Conservation (phyloP, 2,113 vertebrate species). For the Ophiodon elongatus region DNA sequence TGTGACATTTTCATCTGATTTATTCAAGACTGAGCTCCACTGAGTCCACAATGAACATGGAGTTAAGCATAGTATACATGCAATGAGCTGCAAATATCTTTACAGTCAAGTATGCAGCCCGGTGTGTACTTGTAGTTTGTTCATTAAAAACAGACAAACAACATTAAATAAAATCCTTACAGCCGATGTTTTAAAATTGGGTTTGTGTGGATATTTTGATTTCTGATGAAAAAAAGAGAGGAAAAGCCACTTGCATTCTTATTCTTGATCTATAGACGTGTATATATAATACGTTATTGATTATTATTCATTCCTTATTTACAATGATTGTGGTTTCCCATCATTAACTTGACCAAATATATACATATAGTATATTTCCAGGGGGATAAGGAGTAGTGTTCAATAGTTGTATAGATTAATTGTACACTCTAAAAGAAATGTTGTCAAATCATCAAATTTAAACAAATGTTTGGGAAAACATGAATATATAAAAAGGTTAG, state of each 20-base stretch:
- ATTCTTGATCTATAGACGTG: neutral
- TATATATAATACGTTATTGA: neutral
- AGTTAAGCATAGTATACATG: neutral
- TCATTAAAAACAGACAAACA: too few relatives aligned
- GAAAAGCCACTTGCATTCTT: too few relatives aligned
- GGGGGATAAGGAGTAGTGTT: neutral
- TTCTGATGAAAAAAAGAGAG: too few relatives aligned
- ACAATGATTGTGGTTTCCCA: neutral
- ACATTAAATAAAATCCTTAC: too few relatives aligned
- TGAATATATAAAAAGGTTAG: neutral
- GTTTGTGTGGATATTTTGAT: too few relatives aligned
- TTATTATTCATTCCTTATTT: neutral
- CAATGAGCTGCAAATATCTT: neutral
- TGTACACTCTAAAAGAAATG: neutral
- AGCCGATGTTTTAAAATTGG: too few relatives aligned
- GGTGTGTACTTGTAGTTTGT: neutral
- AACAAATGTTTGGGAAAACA: neutral
- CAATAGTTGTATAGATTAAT: neutral
- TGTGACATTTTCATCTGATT: neutral
- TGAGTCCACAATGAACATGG: neutral
- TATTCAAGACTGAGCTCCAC: slow-evolving; percentile 10
- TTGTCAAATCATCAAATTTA: neutral
- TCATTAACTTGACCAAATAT: neutral
- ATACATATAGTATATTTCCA: neutral
- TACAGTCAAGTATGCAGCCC: neutral